phyloP scores from a whole-genome alignment of 2,888 invertebrate species.

The Lamproptera curius region DNA sequence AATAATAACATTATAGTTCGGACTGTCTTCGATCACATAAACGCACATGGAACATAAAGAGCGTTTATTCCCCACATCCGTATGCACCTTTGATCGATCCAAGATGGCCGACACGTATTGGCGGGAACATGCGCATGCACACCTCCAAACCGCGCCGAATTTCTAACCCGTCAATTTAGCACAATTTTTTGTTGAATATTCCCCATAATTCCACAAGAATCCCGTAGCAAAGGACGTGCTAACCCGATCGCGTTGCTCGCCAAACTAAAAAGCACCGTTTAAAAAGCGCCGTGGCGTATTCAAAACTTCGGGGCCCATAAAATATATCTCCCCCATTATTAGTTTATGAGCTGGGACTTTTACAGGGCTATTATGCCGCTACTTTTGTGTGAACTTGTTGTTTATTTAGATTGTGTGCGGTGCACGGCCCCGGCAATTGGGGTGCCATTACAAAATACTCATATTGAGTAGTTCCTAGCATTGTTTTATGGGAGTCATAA shows the following conservation, averaged over 20 bases:
- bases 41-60: too few relatives aligned
- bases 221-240: constrained; percentile 50
- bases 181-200: constrained; percentile 44
- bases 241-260: constrained; percentile 53
- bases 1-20: too few relatives aligned
- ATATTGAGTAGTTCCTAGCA: constrained; percentile 48
- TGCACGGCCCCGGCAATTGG: constrained; percentile 60
- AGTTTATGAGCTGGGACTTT: constrained; percentile 74
- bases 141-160: constrained; percentile 51
- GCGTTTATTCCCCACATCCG: too few relatives aligned
- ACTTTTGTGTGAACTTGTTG: constrained; percentile 66
- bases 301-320: constrained; percentile 72
- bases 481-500: constrained; percentile 34
- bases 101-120: constrained; percentile 72
- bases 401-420: constrained; percentile 73
- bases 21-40: too few relatives aligned
- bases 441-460: constrained; percentile 50
- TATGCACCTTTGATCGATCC: constrained; percentile 75
- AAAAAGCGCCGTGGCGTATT: constrained; percentile 66
- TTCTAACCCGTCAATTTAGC: constrained; percentile 54
- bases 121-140: constrained; percentile 66
- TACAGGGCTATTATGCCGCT: constrained; percentile 68
- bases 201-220: constrained; percentile 33
- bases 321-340: constrained; percentile 78
- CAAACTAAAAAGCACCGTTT: constrained; percentile 57